A percentile compares a stretch with the other conserved stretches of the same genome.
These are phyloP conservation scores for Eptatretus burgeri DNA, from an alignment of 2,113 vertebrate species.

Conservation along the genomic window DNA sequence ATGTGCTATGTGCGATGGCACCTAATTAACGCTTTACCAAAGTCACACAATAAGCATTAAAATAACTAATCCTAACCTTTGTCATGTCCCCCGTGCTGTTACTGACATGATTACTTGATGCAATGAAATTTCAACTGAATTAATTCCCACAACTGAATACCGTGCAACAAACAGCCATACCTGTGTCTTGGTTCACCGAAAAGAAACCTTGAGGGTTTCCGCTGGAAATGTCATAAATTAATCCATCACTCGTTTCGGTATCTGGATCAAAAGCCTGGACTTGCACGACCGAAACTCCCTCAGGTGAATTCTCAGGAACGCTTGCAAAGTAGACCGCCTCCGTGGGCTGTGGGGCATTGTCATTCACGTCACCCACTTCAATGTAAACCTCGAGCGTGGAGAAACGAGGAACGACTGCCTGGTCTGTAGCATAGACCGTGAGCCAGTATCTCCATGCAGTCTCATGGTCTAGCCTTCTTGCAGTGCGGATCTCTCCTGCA, in stretches of 20 bases:
- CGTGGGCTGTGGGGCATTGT: conserved; percentile 64
- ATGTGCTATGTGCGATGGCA: no score
- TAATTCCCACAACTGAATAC: no score
- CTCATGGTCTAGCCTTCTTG: conserved; percentile 52
- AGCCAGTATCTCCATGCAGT: conserved; percentile 71
- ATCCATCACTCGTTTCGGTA: conserved; percentile 40
- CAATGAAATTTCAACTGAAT: no score
- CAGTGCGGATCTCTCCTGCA: conserved; percentile 47
- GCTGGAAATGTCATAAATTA: conserved; percentile 63
- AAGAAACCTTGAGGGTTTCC: conserved; percentile 98
- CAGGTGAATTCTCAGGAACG: conserved; percentile 68
- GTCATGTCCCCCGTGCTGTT: no score
- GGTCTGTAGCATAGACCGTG: conserved; percentile 64
- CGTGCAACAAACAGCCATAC: conserved; percentile 17
- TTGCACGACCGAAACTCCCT: conserved; percentile 57
- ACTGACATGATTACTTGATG: no score
- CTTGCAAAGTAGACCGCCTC: conserved; percentile 79
- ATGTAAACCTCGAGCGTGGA: conserved; percentile 65
- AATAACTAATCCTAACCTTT: no score
- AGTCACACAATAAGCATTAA: no score
- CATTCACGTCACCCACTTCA: conserved; percentile 71
- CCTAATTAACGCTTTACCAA: no score
- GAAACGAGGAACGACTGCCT: conserved; percentile 51
- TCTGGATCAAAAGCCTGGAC: conserved; percentile 72
- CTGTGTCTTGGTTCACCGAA: conserved; percentile 42